Percentiles rank a stretch among this genome's conserved stretches.
These are phyloP conservation scores for Drosophila orena DNA, from an alignment of 1,140 invertebrate genomes.

Conservation along the genomic window DNA sequence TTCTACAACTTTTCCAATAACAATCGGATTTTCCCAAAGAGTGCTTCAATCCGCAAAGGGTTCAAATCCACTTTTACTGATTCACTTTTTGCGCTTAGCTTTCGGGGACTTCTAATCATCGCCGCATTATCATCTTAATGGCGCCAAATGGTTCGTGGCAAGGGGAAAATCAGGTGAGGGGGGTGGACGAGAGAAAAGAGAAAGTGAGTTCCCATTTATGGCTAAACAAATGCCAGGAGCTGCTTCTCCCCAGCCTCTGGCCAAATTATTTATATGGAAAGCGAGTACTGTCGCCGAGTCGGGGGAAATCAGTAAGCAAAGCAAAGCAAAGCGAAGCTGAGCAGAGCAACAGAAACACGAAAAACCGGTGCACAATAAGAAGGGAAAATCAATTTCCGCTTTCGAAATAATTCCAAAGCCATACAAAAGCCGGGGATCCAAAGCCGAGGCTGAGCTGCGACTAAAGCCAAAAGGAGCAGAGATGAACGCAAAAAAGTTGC, in stretches of 20 bases:
- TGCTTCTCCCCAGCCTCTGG: background rate
- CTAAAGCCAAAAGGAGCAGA: slow-evolving; percentile 33
- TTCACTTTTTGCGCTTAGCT: slow-evolving; percentile 9
- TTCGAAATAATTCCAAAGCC: slow-evolving; percentile 82
- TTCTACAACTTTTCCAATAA: too few relatives aligned
- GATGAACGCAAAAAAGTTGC: slow-evolving; percentile 62
- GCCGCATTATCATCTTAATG: slow-evolving; percentile 31
- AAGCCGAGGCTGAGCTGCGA: slow-evolving; percentile 57
- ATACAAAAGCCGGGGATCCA: slow-evolving; percentile 66
- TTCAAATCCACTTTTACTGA: slow-evolving; percentile 13
- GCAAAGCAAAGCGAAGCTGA: slow-evolving; percentile 30
- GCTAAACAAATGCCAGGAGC: slow-evolving; percentile 12
- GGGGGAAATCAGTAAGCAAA: slow-evolving; percentile 43
- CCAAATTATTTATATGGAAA: slow-evolving; percentile 49
- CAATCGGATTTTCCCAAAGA: background rate
- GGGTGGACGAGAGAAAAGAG: background rate
- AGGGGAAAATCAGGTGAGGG: background rate
- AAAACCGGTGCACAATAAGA: slow-evolving; percentile 75
- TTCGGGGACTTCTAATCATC: slow-evolving; percentile 36
- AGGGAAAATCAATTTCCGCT: slow-evolving; percentile 82
- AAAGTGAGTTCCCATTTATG: slow-evolving; percentile 33
- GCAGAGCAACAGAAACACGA: slow-evolving; percentile 46
- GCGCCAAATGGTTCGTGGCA: slow-evolving; percentile 6
- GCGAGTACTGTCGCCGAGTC: slow-evolving; percentile 24
- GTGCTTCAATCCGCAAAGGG: background rate